Evolutionary conservation across 2,888 invertebrate genomes (phyloP), one percentile per base, ranked within the genome.

Genomic region (Ormyrus labotus): DNA sequence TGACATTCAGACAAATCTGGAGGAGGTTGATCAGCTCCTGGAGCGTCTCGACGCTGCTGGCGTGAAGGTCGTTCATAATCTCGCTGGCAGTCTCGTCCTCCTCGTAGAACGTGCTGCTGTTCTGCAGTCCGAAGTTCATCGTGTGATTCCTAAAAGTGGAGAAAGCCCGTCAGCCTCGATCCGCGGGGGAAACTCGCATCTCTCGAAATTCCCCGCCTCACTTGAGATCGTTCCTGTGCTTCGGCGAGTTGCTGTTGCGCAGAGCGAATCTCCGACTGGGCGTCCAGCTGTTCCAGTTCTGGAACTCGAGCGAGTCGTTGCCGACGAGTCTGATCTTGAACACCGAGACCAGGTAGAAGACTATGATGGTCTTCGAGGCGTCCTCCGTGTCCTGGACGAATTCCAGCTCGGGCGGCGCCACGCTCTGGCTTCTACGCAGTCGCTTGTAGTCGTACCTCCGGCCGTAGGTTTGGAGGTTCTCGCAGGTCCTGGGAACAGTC

Each of bases 281-380:
- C 5, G 13, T 80, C 82, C 82, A 82, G 51, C 34, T 71, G 11
- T 75, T 72, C 80, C 77, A 71, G 9, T 53, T 9, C 10, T 82
- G 80, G 11, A 75, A n/a, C 0, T 55, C 64, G 6, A 82, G 58
- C 3, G 58, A 90, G 6, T 87, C 84, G 77, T 90, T 90, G 34
- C 48, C 34, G 2, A 75, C 75, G 0, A 75, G 19, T 3, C 90
- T 87, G 48, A 91, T 89, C 65, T 90, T 91, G 78, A 89, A 91
- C 0, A 87, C 85, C 53, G 90, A 88, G 0, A 87, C 84, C 6
- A 89, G 83, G 68, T 88, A 88, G 80, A 89, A 91, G 0, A 85
- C 85, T 53, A 85, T 85, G 0, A 87, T 85, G 5, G 83, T 81
- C 58, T 88, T 88, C 1, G 74, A 69, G 0, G 58, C 9, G 13